phyloP scores from a whole-genome alignment of 2,113 vertebrate species.

The Hydrochoerus hydrochaeris region DNA sequence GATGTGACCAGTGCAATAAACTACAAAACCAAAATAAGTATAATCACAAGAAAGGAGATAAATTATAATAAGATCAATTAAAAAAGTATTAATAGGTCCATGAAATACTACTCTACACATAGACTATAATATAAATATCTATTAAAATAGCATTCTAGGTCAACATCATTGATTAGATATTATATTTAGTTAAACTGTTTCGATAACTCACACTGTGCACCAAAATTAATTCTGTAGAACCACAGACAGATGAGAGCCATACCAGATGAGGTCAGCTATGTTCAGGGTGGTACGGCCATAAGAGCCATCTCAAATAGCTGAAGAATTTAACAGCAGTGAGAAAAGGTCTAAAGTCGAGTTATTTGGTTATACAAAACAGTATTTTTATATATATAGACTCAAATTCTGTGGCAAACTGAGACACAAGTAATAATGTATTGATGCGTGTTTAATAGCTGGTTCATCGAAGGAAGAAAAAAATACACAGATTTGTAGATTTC shows the following conservation, averaged over 20 bases:
- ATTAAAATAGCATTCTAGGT: slow-evolving; percentile 27
- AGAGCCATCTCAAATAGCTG: background rate
- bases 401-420: background rate
- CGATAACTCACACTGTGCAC: background rate
- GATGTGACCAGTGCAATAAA: slow-evolving; percentile 35
- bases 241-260: background rate
- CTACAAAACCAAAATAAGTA: slow-evolving; percentile 32
- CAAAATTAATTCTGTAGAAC: slow-evolving; percentile 26
- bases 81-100: slow-evolving; percentile 33
- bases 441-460: background rate
- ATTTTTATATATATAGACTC: slow-evolving; percentile 1
- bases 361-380: background rate
- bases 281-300: background rate
- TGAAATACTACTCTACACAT: background rate
- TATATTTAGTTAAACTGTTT: slow-evolving; percentile 21
- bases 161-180: background rate
- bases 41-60: background rate
- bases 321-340: slow-evolving; percentile 32
- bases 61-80: slow-evolving; percentile 20
- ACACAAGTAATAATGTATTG: background rate
- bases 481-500: background rate
- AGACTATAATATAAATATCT: slow-evolving; percentile 1
- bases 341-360: background rate
- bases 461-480: background rate
- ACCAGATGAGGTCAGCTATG: background rate